Conservation (phyloP, 2,797 vertebrate species). For the Chaetodon trifasciatus region DNA sequence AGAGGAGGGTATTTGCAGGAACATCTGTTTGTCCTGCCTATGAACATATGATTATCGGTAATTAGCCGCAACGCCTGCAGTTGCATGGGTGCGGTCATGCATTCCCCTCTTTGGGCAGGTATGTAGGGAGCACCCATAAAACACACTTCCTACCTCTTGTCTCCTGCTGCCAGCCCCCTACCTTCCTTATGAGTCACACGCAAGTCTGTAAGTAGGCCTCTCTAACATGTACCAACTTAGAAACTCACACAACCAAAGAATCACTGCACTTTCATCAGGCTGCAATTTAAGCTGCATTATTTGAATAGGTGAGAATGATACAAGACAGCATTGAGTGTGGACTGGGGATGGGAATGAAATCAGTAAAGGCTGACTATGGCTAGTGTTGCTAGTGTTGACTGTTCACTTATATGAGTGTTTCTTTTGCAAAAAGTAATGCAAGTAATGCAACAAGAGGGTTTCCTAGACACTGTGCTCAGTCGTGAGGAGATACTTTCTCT, state of each 20-base stretch:
- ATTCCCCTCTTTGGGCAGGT: constrained; percentile 74
- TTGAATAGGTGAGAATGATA: constrained; percentile 14
- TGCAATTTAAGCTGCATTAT: constrained; percentile 1
- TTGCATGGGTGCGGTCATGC: constrained; percentile 64
- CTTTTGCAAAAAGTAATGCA: constrained; percentile 32
- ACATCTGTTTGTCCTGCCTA: constrained; percentile 83
- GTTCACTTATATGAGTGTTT: constrained; percentile 41
- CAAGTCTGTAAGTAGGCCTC: constrained; percentile 2
- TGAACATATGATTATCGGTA: constrained; percentile 82
- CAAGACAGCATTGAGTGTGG: background rate
- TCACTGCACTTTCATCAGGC: background rate
- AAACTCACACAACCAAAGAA: constrained; percentile 15
- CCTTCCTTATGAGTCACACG: constrained; percentile 41
- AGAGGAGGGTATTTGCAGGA: constrained; percentile 49
- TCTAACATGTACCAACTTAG: constrained; percentile 19
- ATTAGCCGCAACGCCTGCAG: constrained; percentile 76
- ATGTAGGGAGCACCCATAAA: constrained; percentile 64
- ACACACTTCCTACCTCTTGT: constrained; percentile 26
- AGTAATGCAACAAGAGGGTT: constrained; percentile 38
- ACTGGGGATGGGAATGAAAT: background rate
- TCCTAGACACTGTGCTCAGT: constrained; percentile 39
- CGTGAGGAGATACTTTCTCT: constrained; percentile 41
- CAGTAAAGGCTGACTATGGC: constrained; percentile 1
- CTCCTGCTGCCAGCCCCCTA: constrained; percentile 17
- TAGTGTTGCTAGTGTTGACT: constrained; percentile 17